Evolutionary conservation across 2,113 vertebrate genomes (phyloP), one percentile per base, ranked within the genome.

Genomic region (Eonycteris spelaea): DNA sequence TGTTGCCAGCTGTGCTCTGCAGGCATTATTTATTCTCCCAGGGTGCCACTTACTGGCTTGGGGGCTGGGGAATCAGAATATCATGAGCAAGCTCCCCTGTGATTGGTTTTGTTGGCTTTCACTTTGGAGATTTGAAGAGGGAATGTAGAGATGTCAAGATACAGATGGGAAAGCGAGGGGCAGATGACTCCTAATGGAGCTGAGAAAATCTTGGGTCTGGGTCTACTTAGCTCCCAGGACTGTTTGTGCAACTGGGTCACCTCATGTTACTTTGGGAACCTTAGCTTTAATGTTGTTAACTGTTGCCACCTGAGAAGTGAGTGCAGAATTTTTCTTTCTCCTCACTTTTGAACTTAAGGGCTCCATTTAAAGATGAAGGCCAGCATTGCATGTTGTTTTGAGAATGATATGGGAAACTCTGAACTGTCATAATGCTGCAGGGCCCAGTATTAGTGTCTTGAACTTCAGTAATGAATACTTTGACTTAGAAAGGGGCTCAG

Each of bases 1-100:
- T 89, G 38, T 94, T 91, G 86, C 93, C 97, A 98, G 96, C 96
- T 98, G 97, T 95, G 89, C 82, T 96, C 61, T 86, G 91, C 40
- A 82, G 93, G 83, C 87, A 1, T 43, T 43, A 51, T 71, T 93
- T 94, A 57, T 95, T 92, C 82, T 93, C 94, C 86, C 48, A 73
- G 95, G 90, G 95, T 79, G 91, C 95, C 61, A 6, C 93, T 96
- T 73, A 91, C 89, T 71, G 48, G 43, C 48, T 35, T 78, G 84
- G 84, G 95, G 90, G 74, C 59, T 96, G 95, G 91, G 84, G 63
- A 73, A 61, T 74, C 73, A 57, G 65, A 86, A 51, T n/a, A 2
- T 38, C 16, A 6, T 26, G 30, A 79, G 30, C 93, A 77, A 70
- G 74, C 38, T 92, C 55, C 74, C 19, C 19, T 73, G 74, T 82